Base-by-base conservation (phyloP, 1,140 invertebrate genomes). In the Drepana arcuata region DNA sequence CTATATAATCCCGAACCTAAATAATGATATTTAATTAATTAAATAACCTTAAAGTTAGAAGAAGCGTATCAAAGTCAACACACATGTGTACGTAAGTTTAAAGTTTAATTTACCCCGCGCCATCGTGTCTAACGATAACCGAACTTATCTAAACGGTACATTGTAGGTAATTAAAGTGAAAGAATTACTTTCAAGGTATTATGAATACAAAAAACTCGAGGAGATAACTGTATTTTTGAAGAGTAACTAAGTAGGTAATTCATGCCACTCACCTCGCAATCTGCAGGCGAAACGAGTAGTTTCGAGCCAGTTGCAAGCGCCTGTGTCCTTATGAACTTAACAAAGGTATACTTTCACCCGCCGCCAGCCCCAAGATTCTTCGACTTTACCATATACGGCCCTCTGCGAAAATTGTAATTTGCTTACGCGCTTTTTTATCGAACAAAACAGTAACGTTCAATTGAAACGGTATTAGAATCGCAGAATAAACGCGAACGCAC, bases 331-430 rank as follows among this genome's bases (percentile, higher is more conserved):
- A 71, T 73, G 72, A 77, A 75, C 72, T 66, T 64, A 66, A 73
- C 66, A 73, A 77, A 80, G 75, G 72, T 77, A 58, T 75, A 74
- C 74, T 79, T 80, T 80, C 75, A 77, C 75, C 75, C 48, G 53
- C 58, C 55, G 62, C 52, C 66, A 66, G 55, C 45, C 52, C 56
- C 52, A 65, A 72, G 70, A 72, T 67, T 64, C n/a, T n/a, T n/a
- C 61, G 68, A 69, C 57, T 59, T 49, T 45, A 64, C 65, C 65
- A 70, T 75, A 72, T 65, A 79, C 63, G 64, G 71, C 63, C 70
- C 69, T 75, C 59, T 67, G 52, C 45, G 59, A 58, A 65, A 59
- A 63, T 60, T 58, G 59, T 51, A 56, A 56, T 59, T 63, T 54
- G 32, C 52, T 73, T 69, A 64, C 60, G 63, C 67, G 68, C 65